These are phyloP conservation scores for Psittacula derbiana DNA, from an alignment of 2,797 vertebrate species.

Conservation along the genomic window DNA sequence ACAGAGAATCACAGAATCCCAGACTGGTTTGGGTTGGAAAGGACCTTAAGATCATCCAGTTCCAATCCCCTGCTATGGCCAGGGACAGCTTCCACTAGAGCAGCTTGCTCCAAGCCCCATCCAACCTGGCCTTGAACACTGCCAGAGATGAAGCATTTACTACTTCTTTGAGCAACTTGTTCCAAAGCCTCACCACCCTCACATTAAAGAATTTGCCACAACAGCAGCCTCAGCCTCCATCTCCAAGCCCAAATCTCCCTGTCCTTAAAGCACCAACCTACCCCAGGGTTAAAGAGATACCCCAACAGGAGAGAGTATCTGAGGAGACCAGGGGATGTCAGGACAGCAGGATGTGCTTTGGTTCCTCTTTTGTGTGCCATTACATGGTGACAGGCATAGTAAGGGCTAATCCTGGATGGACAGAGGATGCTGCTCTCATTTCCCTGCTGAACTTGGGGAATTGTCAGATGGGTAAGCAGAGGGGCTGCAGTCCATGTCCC, in stretches of 20 bases:
- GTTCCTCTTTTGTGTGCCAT: neutral
- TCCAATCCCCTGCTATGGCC: neutral
- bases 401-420: neutral
- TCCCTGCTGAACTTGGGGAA: neutral
- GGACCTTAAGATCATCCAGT: neutral
- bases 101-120: neutral
- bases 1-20: neutral
- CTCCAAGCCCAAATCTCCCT: neutral
- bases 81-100: neutral
- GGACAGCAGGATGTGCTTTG: rapidly evolving
- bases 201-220: neutral
- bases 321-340: neutral
- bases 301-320: neutral
- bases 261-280: neutral
- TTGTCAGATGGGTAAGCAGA: rapidly evolving
- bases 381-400: no score
- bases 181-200: neutral
- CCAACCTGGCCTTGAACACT: neutral
- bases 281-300: rapidly evolving
- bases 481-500: rapidly evolving
- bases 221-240: rapidly evolving
- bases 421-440: neutral
- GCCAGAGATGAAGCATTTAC: neutral
- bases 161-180: neutral
- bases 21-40: neutral